Evolutionary conservation across 35 echinoderm and acorn worm species (phyloP), one percentile per base, ranked within the genome.

Genomic region (Holothuria glaberrima): DNA sequence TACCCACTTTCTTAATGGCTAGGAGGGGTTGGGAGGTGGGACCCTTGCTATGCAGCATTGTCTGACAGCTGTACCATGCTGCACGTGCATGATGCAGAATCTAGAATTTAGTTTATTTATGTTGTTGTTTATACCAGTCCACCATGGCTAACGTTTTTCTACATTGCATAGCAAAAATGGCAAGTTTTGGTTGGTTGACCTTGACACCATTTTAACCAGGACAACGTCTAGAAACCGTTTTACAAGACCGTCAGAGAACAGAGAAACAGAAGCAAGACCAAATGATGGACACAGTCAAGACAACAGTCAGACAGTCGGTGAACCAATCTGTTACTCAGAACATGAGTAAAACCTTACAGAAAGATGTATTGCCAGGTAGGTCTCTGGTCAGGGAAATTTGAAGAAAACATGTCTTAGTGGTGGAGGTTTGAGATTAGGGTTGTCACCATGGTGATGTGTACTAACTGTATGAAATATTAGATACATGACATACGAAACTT

Each of bases 221-320:
- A 65, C 94, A 94, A 71, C 94, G 95, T 34, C 73, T 97, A 63
- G 90, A 68, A 64, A 83, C 79, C 4, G 86, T 90, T 0, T 50
- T 97, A n/a, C 92, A 94, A 83, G 95, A 97, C 46, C 94, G 85
- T 35, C 94, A 91, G 67, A 77, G 84, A 68, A 20, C 92, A 29
- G 97, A 99, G 76, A 92, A 95, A 73, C 93, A 93, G 79, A 99
- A 92, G 68, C 97, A 99, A 68, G 97, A 99, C 12, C 88, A 92
- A 32, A 83, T 99, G 20, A 38, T 99, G 69, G 97, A 99, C 52
- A 89, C 88, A 3, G 89, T 99, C 14, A 90, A 89, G 65, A 91
- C 94, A 35, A 91, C 88, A 0, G 88, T 99, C 20, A 90, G 83
- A 44, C 93, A 93, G 48, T 92, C 90, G 28, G 30, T 97, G 9